phyloP scores from a whole-genome alignment of 2,888 invertebrate genomes.

The Drosophila paracracens region DNA sequence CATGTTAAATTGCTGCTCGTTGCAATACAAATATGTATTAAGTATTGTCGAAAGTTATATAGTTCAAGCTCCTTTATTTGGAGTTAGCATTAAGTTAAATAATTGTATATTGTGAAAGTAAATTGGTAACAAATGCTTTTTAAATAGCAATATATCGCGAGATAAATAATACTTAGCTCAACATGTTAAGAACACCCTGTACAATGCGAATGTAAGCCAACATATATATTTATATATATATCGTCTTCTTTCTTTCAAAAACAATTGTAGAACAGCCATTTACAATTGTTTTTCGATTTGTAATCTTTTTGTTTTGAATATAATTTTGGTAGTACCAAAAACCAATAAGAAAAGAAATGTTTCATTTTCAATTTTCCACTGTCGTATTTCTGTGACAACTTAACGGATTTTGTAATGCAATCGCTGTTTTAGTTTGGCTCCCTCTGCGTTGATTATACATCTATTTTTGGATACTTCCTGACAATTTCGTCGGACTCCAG shows the following conservation, averaged over 20 bases:
- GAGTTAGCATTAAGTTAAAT: slow-evolving; percentile 3
- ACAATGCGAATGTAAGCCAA: slow-evolving; percentile 53
- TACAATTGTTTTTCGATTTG: slow-evolving; percentile 55
- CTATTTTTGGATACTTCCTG: background rate
- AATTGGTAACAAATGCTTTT: slow-evolving; percentile 75
- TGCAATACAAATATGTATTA: slow-evolving; percentile 22
- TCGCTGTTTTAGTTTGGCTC: background rate
- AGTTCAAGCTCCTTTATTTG: slow-evolving; percentile 4
- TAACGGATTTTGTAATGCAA: background rate
- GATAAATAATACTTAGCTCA: slow-evolving; percentile 14
- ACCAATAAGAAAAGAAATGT: slow-evolving; percentile 11
- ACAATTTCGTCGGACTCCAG: background rate
- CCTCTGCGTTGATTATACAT: background rate
- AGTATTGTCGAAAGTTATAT: slow-evolving; percentile 10
- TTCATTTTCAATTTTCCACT: slow-evolving; percentile 3
- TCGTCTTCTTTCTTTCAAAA: slow-evolving; percentile 35
- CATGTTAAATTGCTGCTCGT: slow-evolving; percentile 10
- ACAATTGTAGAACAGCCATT: slow-evolving; percentile 79
- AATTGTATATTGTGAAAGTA: slow-evolving; percentile 41
- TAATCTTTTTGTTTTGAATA: slow-evolving; percentile 31
- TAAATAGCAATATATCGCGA: slow-evolving; percentile 42
- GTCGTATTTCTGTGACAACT: too few species aligned
- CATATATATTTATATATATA: background rate
- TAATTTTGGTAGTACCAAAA: slow-evolving; percentile 61
- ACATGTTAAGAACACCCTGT: slow-evolving; percentile 58